Conservation (phyloP, 2,888 invertebrate species). For the Cantharis nigra region DNA sequence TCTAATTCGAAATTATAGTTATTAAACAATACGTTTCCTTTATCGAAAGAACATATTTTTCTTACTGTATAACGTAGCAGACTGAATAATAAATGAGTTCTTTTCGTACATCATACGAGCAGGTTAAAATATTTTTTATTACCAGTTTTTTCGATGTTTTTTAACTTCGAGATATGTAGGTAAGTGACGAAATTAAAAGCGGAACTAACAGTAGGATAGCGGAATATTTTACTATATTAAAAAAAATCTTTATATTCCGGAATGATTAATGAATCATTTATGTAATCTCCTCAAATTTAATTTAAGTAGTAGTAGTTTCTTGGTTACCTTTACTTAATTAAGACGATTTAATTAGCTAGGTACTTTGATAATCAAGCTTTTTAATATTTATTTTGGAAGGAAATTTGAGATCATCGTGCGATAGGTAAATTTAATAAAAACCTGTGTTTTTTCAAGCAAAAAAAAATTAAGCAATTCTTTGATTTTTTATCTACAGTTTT, state of each 20-base stretch:
- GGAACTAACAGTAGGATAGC: background rate
- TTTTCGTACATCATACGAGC: background rate
- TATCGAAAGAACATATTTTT: background rate
- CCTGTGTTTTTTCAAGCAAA: background rate
- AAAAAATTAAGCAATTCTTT: background rate
- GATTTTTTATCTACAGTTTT: background rate
- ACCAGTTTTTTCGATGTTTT: background rate
- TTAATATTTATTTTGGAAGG: background rate
- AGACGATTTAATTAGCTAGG: background rate
- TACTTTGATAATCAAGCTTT: background rate
- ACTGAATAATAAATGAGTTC: background rate
- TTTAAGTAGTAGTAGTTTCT: background rate
- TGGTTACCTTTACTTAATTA: background rate
- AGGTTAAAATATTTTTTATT: background rate
- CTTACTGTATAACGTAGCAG: background rate
- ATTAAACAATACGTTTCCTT: background rate
- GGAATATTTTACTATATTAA: background rate
- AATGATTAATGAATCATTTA: background rate
- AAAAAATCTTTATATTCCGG: background rate
- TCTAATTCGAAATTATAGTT: background rate
- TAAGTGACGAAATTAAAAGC: background rate
- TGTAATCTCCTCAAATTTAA: background rate
- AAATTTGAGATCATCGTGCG: background rate
- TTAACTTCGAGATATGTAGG: background rate
- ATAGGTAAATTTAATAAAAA: background rate